A percentile compares a stretch with the other conserved stretches of the same genome.
Evolutionary conservation across 2,888 invertebrate genomes (phyloP).

Genomic region (Leucophora obtusa): DNA sequence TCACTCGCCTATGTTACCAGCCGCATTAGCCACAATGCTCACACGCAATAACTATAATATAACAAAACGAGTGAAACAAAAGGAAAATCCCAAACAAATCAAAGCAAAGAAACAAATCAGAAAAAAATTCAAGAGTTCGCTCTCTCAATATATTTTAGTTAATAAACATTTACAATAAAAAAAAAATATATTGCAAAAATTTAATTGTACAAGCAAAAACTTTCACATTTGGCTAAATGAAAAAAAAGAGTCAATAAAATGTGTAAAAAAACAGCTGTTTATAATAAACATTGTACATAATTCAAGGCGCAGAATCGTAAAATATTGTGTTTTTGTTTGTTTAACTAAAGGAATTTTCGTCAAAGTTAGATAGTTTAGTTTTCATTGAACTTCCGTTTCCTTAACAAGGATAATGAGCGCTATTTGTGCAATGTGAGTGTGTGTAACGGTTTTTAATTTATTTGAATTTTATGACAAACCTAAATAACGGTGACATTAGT

Average conservation of each 20-base stretch:
- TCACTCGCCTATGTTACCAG: constrained; percentile 20
- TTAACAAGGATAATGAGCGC: constrained; percentile 66
- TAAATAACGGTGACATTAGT: background rate
- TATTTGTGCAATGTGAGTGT: background rate
- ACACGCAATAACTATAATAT: constrained; percentile 49
- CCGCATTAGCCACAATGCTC: constrained; percentile 56
- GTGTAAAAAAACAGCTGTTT: constrained; percentile 40
- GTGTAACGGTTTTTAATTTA: constrained; percentile 32
- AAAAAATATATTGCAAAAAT: constrained; percentile 41
- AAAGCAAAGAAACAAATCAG: background rate
- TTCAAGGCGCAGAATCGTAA: constrained; percentile 39
- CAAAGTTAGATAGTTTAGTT: constrained; percentile 45
- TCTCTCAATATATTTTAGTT: constrained; percentile 8
- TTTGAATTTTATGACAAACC: constrained; percentile 25
- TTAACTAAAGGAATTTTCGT: constrained; percentile 48
- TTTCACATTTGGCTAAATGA: constrained; percentile 51
- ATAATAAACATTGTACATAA: constrained; percentile 1
- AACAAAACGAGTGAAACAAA: background rate
- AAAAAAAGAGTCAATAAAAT: constrained; percentile 1
- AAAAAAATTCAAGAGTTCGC: background rate
- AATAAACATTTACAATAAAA: constrained; percentile 40
- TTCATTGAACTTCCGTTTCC: constrained; percentile 66
- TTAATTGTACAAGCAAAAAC: constrained; percentile 31
- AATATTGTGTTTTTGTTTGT: background rate
- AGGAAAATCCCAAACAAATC: background rate